A percentile compares a stretch with the other conserved stretches of the same genome.
Evolutionary conservation across 2,888 invertebrate genomes (phyloP).

Genomic region (Abrostola tripartita): DNA sequence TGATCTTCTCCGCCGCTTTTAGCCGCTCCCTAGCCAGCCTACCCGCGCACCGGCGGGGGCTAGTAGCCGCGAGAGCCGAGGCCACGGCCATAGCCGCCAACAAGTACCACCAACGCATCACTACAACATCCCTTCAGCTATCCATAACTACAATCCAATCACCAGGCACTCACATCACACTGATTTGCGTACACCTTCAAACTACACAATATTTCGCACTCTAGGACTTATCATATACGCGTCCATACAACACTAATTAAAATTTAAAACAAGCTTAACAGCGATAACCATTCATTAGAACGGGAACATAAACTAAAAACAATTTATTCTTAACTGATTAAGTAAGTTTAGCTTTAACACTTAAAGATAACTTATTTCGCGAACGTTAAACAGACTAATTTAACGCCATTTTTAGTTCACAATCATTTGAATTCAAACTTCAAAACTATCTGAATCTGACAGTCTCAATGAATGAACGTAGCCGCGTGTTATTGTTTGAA

Average conservation of each 20-base stretch:
- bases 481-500: slow-evolving; percentile 44
- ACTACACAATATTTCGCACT: slow-evolving; percentile 6
- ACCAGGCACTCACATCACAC: slow-evolving; percentile 23
- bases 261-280: slow-evolving; percentile 38
- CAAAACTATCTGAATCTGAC: slow-evolving; percentile 6
- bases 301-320: slow-evolving; percentile 37
- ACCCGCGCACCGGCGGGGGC: slow-evolving; percentile 79
- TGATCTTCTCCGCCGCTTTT: slow-evolving; percentile 83
- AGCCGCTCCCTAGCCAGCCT: slow-evolving; percentile 79
- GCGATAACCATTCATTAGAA: slow-evolving; percentile 46
- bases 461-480: slow-evolving; percentile 45
- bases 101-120: slow-evolving; percentile 51
- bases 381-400: neutral
- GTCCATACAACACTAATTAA: slow-evolving; percentile 26
- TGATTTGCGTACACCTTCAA: slow-evolving; percentile 1
- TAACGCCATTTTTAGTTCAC: slow-evolving; percentile 2
- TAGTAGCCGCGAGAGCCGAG: slow-evolving; percentile 51
- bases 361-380: slow-evolving; percentile 17
- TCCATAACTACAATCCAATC: slow-evolving; percentile 20
- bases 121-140: slow-evolving; percentile 43
- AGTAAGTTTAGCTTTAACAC: slow-evolving; percentile 22
- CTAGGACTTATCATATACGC: slow-evolving; percentile 35
- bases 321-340: slow-evolving; percentile 42
- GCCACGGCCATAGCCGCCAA: slow-evolving; percentile 50
- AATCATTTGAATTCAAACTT: neutral